phyloP scores from a whole-genome alignment of 2,113 vertebrate genomes.

The Pachyramphus minor region DNA sequence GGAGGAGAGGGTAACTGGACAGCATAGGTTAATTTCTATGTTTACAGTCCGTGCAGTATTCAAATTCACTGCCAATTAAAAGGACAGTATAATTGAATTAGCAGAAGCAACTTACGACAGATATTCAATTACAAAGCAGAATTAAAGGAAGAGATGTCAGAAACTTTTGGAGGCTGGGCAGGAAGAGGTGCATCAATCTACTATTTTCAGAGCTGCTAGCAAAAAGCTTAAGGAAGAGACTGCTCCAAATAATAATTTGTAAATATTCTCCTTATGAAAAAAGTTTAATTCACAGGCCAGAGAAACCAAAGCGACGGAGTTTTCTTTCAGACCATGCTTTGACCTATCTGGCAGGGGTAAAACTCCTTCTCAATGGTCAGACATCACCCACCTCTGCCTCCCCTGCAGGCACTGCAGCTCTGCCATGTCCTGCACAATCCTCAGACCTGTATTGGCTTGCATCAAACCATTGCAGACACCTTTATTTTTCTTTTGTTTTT shows the following conservation, averaged over 20 bases:
- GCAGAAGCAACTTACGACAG: conserved; percentile 25
- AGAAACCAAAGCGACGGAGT: neutral
- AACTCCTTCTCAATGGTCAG: neutral
- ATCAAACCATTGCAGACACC: neutral
- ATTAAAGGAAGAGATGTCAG: conserved; percentile 48
- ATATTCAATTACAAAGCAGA: conserved; percentile 47
- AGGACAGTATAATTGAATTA: conserved; percentile 42
- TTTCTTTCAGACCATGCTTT: neutral
- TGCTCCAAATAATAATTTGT: neutral
- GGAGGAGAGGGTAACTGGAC: neutral
- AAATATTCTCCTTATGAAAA: neutral
- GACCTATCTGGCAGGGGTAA: neutral
- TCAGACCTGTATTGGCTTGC: neutral
- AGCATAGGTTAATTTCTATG: neutral
- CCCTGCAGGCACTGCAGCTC: rapidly evolving
- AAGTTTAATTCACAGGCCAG: rapidly evolving
- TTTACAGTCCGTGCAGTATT: neutral
- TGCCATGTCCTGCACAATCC: neutral
- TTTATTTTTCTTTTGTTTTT: neutral
- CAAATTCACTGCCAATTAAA: conserved; percentile 37
- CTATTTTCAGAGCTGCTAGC: neutral
- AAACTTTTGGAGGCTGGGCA: conserved; percentile 23
- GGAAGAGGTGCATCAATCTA: neutral
- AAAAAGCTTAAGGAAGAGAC: neutral
- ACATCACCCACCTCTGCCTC: neutral